Evolutionary conservation across 2,113 vertebrate species (phyloP).

Genomic region (Alethe diademata): DNA sequence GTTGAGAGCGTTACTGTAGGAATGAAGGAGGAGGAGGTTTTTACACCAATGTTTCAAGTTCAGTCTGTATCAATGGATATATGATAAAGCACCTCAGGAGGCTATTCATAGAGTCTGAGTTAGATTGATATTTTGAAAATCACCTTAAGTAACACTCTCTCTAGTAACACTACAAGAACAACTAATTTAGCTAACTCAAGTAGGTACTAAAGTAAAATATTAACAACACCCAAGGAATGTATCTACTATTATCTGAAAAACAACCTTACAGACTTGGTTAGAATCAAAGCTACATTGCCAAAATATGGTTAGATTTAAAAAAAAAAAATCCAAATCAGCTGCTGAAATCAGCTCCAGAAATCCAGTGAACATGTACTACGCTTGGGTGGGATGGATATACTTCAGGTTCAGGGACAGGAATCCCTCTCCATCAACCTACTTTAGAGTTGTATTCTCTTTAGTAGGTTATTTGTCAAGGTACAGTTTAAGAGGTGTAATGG

Average conservation of each 20-base stretch:
- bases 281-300: background rate
- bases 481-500: background rate
- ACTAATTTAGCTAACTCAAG: background rate
- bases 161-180: background rate
- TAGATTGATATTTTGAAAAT: background rate
- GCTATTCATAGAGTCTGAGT: background rate
- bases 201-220: background rate
- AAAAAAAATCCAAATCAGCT: background rate
- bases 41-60: background rate
- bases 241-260: background rate
- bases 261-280: background rate
- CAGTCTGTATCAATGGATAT: background rate
- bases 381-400: rapidly evolving
- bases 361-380: rapidly evolving
- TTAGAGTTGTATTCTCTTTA: background rate
- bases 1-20: background rate
- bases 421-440: background rate
- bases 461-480: background rate
- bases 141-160: background rate
- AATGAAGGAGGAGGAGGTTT: background rate
- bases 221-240: background rate
- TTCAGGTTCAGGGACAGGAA: background rate
- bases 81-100: background rate
- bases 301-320: background rate
- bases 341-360: background rate